Evolutionary conservation across 2,113 vertebrate genomes (phyloP).

Genomic region (Nyctibius bracteatus): DNA sequence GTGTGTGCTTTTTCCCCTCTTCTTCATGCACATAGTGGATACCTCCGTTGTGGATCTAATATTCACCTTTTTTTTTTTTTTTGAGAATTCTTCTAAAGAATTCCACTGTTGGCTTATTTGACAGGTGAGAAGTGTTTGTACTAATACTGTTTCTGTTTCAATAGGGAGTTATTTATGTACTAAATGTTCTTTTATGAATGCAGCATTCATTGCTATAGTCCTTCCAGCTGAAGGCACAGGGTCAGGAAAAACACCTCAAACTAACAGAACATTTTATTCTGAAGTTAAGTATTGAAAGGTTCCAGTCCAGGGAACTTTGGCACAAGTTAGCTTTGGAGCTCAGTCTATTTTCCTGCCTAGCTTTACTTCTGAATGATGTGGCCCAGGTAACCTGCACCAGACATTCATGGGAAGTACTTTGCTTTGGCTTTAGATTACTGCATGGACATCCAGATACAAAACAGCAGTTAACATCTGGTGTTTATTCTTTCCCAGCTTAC

Average conservation of each 20-base stretch:
- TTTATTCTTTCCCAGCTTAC: background rate
- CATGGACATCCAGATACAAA: background rate
- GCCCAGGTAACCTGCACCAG: background rate
- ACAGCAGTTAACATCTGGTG: background rate
- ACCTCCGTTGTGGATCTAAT: background rate
- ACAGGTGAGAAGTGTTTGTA: background rate
- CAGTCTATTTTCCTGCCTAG: background rate
- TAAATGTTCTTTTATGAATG: background rate
- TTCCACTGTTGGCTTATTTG: background rate
- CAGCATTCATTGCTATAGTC: conserved; percentile 2
- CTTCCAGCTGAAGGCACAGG: background rate
- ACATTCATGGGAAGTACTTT: background rate
- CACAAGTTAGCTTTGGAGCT: background rate
- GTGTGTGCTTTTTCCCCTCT: background rate
- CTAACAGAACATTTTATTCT: background rate
- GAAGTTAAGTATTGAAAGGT: background rate
- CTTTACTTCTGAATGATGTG: background rate
- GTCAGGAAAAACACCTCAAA: background rate
- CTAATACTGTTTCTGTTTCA: background rate
- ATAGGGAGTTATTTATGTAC: background rate
- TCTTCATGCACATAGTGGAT: background rate
- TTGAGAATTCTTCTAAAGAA: background rate
- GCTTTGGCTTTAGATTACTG: background rate
- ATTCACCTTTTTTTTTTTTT: background rate
- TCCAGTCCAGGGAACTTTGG: background rate